phyloP scores from a whole-genome alignment of 2,113 vertebrate genomes.

The Octodon degus region DNA sequence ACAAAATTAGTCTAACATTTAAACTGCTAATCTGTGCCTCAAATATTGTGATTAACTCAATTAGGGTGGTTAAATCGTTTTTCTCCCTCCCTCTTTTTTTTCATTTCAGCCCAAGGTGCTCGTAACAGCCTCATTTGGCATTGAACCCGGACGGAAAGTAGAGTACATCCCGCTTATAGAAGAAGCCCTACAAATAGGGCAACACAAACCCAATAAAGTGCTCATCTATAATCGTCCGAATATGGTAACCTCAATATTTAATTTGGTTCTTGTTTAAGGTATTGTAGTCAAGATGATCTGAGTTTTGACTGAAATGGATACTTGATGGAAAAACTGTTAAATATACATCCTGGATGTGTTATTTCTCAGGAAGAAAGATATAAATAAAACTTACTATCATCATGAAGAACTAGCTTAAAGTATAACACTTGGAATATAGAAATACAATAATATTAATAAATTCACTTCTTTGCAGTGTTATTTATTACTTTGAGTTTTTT shows the following conservation, averaged over 20 bases:
- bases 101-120: constrained; percentile 93
- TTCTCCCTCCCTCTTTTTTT: background rate
- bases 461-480: background rate
- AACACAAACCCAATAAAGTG: constrained; percentile 91
- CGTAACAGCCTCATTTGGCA: constrained; percentile 95
- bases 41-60: constrained; percentile 31
- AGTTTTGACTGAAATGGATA: constrained; percentile 13
- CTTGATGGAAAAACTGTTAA: background rate
- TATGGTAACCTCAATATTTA: constrained; percentile 88
- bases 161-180: constrained; percentile 94
- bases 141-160: constrained; percentile 94
- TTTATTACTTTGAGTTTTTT: constrained; percentile 26
- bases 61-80: background rate
- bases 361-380: background rate
- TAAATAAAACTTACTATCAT: background rate
- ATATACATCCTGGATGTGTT: background rate
- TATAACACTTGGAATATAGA: background rate
- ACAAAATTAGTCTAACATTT: constrained; percentile 36
- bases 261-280: constrained; percentile 1
- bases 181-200: constrained; percentile 90
- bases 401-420: constrained; percentile 7
- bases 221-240: constrained; percentile 93
- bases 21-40: background rate
- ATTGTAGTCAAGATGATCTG: background rate
- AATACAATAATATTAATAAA: background rate